Conservation (phyloP, 2,113 vertebrate genomes). For the Illadopsis cleaveri region DNA sequence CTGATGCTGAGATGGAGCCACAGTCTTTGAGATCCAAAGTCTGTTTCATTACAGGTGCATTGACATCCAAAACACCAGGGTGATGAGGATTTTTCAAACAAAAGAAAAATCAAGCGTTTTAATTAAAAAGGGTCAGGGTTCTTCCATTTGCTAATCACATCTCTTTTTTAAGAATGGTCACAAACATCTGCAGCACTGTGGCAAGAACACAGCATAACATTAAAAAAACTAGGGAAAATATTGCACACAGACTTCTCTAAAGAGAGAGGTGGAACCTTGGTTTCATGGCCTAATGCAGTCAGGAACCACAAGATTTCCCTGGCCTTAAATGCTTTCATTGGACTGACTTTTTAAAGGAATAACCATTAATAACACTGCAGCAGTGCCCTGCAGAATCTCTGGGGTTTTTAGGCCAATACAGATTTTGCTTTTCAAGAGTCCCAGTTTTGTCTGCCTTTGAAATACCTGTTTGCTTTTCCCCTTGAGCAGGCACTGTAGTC, state of each 20-base stretch:
- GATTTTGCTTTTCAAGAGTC: background rate
- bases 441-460: background rate
- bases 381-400: background rate
- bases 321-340: background rate
- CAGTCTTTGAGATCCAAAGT: background rate
- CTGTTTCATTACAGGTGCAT: background rate
- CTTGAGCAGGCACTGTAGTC: background rate
- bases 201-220: background rate
- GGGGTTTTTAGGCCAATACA: background rate
- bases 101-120: background rate
- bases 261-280: background rate
- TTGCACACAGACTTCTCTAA: background rate
- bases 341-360: background rate
- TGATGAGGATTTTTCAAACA: background rate
- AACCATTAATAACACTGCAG: background rate
- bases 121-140: background rate
- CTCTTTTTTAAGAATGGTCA: background rate
- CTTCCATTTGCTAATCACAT: background rate
- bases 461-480: background rate
- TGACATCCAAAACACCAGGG: background rate
- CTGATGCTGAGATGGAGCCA: background rate
- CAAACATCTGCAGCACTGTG: background rate
- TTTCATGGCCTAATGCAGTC: background rate
- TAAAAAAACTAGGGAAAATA: background rate
- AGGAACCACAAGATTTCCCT: background rate